Base-by-base conservation (phyloP, 2,888 invertebrate genomes). In the Drosophila gaucha region DNA sequence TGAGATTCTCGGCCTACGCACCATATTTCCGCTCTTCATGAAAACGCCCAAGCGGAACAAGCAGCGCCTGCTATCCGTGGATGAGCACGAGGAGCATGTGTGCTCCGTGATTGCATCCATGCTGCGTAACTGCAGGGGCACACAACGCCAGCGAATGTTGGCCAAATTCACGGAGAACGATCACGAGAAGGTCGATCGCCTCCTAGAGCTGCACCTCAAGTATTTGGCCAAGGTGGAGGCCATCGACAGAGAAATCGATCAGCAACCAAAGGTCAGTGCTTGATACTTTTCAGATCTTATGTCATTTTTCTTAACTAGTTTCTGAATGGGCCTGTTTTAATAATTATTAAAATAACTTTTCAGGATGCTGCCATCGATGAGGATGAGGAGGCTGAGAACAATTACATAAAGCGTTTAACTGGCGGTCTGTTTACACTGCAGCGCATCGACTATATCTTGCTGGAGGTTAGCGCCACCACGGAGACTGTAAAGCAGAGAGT, bases 1-100 rank as follows among this genome's bases (percentile, higher is more conserved):
- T 0, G 99, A 99, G 90, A 99, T 99, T 86, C 93, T 99, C 22
- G 98, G 99, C 0, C 93, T 99, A 12, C 93, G 99, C 43, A 98
- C 98, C 5, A 96, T 99, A 66, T 99, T 99, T 92, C 99, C 99
- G 1, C 93, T 99, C 0, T 99, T 99, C 90, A 99, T 99, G 99
- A 98, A 99, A 92, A 99, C 99, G 0, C 99, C 99, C 0, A 96
- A 96, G 86, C 95, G 96, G 84, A 95, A 94, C 83, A 93, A 96
- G 65, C 96, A 95, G 89, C 95, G 95, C 80, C 93, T 97, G 44
- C 92, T 97, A 9, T 96, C 96, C 6, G 94, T 96, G 0, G 97
- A 97, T 89, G 97, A 98, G 89, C 96, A 98, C 84, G 98, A 98
- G 94, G 97, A 99, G 92, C 97, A 98, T 92, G 97, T 98, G 0